Percentiles rank a stretch among this genome's conserved stretches.
Conservation (phyloP, 2,888 invertebrate genomes). For the Criorhina ranunculi region DNA sequence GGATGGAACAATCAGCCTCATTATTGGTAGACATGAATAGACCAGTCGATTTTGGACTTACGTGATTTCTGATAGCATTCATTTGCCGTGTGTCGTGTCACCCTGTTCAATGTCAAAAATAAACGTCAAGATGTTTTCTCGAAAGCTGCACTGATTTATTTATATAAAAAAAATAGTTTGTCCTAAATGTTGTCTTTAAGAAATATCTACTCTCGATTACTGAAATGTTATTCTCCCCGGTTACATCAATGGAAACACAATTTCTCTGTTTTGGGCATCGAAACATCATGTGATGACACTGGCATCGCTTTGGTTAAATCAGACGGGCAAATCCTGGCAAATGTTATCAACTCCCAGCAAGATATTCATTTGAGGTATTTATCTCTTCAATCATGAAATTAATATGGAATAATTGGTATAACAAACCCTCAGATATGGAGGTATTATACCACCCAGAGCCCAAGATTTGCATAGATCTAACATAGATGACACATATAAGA, state of each 20-base stretch:
- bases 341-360: constrained; percentile 93
- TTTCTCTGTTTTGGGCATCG: constrained; percentile 92
- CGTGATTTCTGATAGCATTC: no score
- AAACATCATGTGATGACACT: constrained; percentile 99
- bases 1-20: no score
- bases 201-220: neutral
- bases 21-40: no score
- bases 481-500: constrained; percentile 90
- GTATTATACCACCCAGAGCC: constrained; percentile 95
- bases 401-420: neutral
- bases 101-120: constrained; percentile 14
- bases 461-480: constrained; percentile 91
- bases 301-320: constrained; percentile 94
- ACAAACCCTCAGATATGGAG: constrained; percentile 84
- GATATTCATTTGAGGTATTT: constrained; percentile 89
- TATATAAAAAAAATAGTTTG: neutral
- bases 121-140: neutral
- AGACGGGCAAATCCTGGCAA: constrained; percentile 90
- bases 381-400: neutral
- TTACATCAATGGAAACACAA: constrained; percentile 33
- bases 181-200: constrained; percentile 20
- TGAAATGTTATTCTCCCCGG: neutral
- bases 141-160: neutral
- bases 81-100: no score
- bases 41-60: no score